A percentile compares a stretch with the other conserved stretches of the same genome.
phyloP scores from a whole-genome alignment of 2,113 vertebrate genomes.

The Montifringilla adamsi region DNA sequence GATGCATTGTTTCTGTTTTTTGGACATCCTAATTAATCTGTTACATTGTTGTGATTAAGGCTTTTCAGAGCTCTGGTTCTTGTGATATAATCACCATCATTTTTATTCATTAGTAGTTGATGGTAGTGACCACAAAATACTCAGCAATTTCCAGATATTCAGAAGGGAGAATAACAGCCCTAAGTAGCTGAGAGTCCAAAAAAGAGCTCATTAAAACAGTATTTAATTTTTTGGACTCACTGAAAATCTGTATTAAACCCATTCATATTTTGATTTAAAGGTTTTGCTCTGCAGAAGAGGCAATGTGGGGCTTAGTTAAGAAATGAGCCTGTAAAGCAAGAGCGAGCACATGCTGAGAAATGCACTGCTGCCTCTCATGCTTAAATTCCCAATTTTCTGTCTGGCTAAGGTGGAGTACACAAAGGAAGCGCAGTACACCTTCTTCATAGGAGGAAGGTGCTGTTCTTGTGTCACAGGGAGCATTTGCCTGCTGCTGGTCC shows the following conservation, averaged over 20 bases:
- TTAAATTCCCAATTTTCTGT: neutral
- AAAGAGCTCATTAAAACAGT: neutral
- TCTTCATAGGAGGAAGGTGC: neutral
- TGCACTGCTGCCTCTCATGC: neutral
- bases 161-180: neutral
- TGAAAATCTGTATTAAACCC: neutral
- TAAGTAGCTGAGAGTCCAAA: neutral
- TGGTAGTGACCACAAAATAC: conserved; percentile 26
- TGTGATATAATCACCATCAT: conserved; percentile 28
- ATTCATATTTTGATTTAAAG: conserved; percentile 26
- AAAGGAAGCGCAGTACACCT: neutral
- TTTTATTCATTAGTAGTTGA: conserved; percentile 54
- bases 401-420: neutral
- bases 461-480: neutral
- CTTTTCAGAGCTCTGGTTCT: conserved; percentile 13
- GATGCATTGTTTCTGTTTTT: conserved; percentile 15
- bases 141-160: conserved; percentile 28
- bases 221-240: neutral
- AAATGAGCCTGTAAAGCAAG: neutral
- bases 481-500: neutral
- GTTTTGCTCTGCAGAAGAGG: neutral
- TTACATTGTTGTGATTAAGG: conserved; percentile 55
- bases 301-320: neutral
- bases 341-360: neutral
- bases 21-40: conserved; percentile 50